phyloP scores from a whole-genome alignment of 2,113 vertebrate species.

The Reinhardtius hippoglossoides region DNA sequence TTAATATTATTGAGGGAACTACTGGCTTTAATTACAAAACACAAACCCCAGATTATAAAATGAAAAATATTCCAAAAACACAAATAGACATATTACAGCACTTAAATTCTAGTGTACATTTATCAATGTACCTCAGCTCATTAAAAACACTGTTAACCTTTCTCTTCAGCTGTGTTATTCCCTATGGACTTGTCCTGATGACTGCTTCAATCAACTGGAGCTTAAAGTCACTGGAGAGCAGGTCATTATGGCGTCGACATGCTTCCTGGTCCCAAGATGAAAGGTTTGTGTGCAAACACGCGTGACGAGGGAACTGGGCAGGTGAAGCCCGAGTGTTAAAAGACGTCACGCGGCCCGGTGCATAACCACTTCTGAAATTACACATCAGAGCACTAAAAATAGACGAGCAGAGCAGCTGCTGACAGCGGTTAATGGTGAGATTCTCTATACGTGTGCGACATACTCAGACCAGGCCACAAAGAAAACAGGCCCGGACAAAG shows the following conservation, averaged over 20 bases:
- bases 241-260: slow-evolving; percentile 16
- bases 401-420: slow-evolving; percentile 63
- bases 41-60: too few species aligned
- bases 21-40: background rate
- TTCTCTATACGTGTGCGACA: background rate
- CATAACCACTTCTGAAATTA: slow-evolving; percentile 68
- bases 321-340: slow-evolving; percentile 57
- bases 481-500: slow-evolving; percentile 70
- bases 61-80: background rate
- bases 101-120: too few species aligned
- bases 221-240: slow-evolving; percentile 47
- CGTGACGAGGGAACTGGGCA: slow-evolving; percentile 66
- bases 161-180: background rate
- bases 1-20: background rate
- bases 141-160: background rate
- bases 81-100: background rate
- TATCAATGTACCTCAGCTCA: background rate
- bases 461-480: slow-evolving; percentile 58
- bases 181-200: slow-evolving; percentile 30
- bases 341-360: slow-evolving; percentile 65
- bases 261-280: slow-evolving; percentile 40
- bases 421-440: slow-evolving; percentile 71
- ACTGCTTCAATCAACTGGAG: slow-evolving; percentile 38
- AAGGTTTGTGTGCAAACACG: slow-evolving; percentile 55
- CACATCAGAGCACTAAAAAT: slow-evolving; percentile 75